Evolutionary conservation across 2,113 vertebrate genomes (phyloP), one percentile per base, ranked within the genome.

Genomic region (Symphodus melops): DNA sequence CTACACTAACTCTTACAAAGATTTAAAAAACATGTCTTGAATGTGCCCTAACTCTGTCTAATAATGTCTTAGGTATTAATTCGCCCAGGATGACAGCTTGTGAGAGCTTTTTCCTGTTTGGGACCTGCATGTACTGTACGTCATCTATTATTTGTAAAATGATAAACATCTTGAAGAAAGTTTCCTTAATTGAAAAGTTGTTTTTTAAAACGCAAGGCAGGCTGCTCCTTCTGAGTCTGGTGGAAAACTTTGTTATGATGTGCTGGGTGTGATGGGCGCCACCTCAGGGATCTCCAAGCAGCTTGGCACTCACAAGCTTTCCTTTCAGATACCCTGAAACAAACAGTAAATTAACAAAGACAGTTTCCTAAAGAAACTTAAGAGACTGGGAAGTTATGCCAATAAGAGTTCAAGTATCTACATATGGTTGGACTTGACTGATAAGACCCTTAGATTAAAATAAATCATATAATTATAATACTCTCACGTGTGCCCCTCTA

Each of bases 1-100:
- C 83, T 81, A 80, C 67, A 75, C 36, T 84, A 84, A 89, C 81
- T 90, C 83, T 84, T 78, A 89, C 91, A 82, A 86, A 89, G 85
- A 92, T 91, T 86, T 89, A 86, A 75, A 88, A 33, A 86, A 63
- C 54, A 49, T 81, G 69, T 60, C 41, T 61, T 81, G 76, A 91
- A 91, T 77, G 59, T 81, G 55, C 48, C 72, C 49, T 85, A 81
- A 89, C 68, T 62, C 72, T 44, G 25, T 74, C 54, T 71, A 77
- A 85, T 83, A 82, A 80, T 77, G 69, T 28, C 8, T 11, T 23
- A 58, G 39, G 54, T 53, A 74, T 78, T 81, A 68, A 81, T 81
- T 67, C 54, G 77, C 23, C 23, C 37, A 20, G 20, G 46, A 44
- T 77, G 82, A 57, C 68, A 79, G 55, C 39, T 16, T 63, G 67